A percentile compares a stretch with the other conserved stretches of the same genome.
These are phyloP conservation scores for Drosophila multiciliata DNA, from an alignment of 2,888 invertebrate genomes.

Conservation along the genomic window DNA sequence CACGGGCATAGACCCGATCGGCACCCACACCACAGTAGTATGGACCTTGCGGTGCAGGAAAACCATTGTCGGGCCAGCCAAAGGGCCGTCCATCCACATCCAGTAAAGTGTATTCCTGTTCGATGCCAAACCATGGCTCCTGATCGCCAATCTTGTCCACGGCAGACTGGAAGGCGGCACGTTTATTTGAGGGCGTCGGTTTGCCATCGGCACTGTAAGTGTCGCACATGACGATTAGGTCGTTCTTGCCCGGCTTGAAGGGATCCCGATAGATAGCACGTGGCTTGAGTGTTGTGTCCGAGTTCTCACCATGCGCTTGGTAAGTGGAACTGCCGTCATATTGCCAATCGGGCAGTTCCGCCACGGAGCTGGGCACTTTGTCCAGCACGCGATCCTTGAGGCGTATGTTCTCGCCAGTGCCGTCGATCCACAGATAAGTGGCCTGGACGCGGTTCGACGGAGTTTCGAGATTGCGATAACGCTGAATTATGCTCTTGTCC, in stretches of 20 bases:
- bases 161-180: slow-evolving; percentile 85
- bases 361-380: slow-evolving; percentile 87
- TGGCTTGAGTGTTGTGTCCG: slow-evolving; percentile 91
- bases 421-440: slow-evolving; percentile 92
- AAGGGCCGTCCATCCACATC: slow-evolving; percentile 88
- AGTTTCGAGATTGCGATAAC: slow-evolving; percentile 89
- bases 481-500: slow-evolving; percentile 89
- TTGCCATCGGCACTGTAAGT: slow-evolving; percentile 88
- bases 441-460: slow-evolving; percentile 87
- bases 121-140: slow-evolving; percentile 91
- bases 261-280: slow-evolving; percentile 93
- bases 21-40: slow-evolving; percentile 95
- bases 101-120: slow-evolving; percentile 88
- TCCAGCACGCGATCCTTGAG: slow-evolving; percentile 90
- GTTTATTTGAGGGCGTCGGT: slow-evolving; percentile 85
- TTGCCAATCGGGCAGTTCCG: slow-evolving; percentile 90
- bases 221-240: slow-evolving; percentile 91
- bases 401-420: slow-evolving; percentile 89
- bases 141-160: slow-evolving; percentile 87
- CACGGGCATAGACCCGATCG: slow-evolving; percentile 91
- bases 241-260: slow-evolving; percentile 89
- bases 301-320: slow-evolving; percentile 88
- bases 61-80: slow-evolving; percentile 90
- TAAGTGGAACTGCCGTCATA: slow-evolving; percentile 91
- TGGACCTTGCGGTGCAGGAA: slow-evolving; percentile 90